phyloP scores from a whole-genome alignment of 2,888 invertebrate species.

The Ichneumon xanthorius region DNA sequence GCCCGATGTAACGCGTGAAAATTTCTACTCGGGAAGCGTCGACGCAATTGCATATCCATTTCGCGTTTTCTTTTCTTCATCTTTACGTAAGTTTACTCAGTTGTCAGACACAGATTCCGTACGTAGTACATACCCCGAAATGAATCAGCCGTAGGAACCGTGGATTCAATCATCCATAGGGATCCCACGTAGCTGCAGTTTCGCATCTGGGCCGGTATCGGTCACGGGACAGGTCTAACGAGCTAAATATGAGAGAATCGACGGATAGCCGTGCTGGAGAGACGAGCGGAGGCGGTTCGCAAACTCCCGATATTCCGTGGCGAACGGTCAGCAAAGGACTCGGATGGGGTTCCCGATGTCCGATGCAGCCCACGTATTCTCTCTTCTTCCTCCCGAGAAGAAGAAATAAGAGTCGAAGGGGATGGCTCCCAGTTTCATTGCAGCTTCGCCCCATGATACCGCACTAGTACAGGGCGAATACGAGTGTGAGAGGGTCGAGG shows the following conservation, averaged over 20 bases:
- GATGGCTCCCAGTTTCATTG: constrained; percentile 78
- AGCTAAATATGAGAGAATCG: constrained; percentile 79
- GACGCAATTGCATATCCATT: not conserved
- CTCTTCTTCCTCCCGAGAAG: constrained; percentile 66
- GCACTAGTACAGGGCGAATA: constrained; percentile 35
- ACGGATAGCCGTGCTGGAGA: not conserved
- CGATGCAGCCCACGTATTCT: constrained; percentile 80
- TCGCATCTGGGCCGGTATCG: constrained; percentile 21
- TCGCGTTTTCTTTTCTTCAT: not conserved
- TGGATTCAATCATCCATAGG: constrained; percentile 36
- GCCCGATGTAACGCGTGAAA: no score
- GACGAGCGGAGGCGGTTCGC: not conserved
- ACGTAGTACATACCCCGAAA: not conserved
- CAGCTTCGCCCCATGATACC: constrained; percentile 76
- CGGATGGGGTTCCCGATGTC: constrained; percentile 47
- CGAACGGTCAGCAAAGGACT: constrained; percentile 44
- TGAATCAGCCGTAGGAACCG: not conserved
- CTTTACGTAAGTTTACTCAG: not conserved
- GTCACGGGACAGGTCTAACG: constrained; percentile 72
- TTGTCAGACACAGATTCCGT: not conserved
- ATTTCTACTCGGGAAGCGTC: no score
- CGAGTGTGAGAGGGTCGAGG: not conserved
- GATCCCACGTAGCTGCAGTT: constrained; percentile 18
- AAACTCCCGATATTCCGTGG: not conserved
- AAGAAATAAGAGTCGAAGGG: constrained; percentile 71